Percentiles rank a stretch among this genome's conserved stretches.
Evolutionary conservation across 2,888 invertebrate species (phyloP).

Genomic region (Polyommatus iphigenia): DNA sequence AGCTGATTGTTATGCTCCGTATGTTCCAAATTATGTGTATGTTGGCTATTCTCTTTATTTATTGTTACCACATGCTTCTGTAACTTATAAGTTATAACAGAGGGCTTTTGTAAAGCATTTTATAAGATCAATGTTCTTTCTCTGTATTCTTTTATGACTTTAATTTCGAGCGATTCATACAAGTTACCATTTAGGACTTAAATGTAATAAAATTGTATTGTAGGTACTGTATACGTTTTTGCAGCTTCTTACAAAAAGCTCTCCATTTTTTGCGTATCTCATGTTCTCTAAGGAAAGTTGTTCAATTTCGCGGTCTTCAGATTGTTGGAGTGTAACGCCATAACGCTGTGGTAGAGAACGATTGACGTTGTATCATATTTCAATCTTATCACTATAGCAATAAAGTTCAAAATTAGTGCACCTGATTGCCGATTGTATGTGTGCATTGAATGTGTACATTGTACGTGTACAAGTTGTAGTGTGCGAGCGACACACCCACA

Average conservation of each 20-base stretch:
- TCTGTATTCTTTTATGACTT: background rate
- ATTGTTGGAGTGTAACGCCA: background rate
- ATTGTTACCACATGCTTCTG: conserved; percentile 3
- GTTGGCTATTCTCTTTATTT: conserved; percentile 6
- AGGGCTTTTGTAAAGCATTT: background rate
- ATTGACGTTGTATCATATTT: background rate
- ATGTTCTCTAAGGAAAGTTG: background rate
- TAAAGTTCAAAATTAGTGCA: background rate
- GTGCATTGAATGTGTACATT: background rate
- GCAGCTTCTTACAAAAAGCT: background rate
- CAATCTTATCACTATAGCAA: background rate
- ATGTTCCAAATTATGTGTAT: conserved; percentile 6
- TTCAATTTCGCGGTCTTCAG: background rate
- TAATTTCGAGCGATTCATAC: background rate
- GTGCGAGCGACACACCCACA: conserved; percentile 71
- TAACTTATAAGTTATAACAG: conserved; percentile 14
- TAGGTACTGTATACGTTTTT: background rate
- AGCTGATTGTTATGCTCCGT: conserved; percentile 17
- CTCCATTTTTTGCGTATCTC: conserved; percentile 29
- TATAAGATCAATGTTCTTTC: conserved; percentile 6
- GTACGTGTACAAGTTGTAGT: conserved; percentile 39
- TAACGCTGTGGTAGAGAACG: background rate
- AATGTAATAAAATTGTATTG: background rate
- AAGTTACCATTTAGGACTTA: background rate
- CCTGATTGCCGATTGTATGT: background rate